These are phyloP conservation scores for Grallaria varia DNA, from an alignment of 2,113 vertebrate species.

Conservation along the genomic window DNA sequence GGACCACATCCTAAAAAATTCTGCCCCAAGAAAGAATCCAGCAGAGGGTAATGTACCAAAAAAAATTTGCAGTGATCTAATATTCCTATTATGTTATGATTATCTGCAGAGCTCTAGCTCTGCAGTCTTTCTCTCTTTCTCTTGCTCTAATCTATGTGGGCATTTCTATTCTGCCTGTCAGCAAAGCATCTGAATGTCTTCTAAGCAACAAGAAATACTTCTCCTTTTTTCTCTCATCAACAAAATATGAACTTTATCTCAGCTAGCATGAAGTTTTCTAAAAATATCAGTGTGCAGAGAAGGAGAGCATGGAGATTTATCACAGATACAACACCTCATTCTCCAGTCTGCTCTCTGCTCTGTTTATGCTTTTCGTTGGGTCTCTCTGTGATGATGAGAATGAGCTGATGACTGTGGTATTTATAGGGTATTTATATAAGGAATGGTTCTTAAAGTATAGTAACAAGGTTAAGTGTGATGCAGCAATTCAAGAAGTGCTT, in stretches of 20 bases:
- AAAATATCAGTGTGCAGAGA: background rate
- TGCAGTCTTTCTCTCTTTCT: constrained; percentile 9
- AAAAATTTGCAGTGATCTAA: constrained; percentile 1
- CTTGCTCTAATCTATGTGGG: constrained; percentile 16
- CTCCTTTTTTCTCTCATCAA: background rate
- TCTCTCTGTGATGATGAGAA: background rate
- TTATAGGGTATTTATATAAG: background rate
- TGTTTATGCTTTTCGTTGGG: background rate
- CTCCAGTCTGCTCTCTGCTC: background rate
- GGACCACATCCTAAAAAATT: background rate
- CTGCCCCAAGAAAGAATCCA: background rate
- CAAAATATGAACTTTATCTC: background rate
- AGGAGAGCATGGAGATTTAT: background rate
- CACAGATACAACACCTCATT: background rate
- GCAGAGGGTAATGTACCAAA: background rate
- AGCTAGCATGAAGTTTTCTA: background rate
- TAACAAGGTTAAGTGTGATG: background rate
- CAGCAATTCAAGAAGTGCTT: background rate
- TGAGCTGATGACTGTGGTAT: background rate
- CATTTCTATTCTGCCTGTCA: constrained; percentile 37
- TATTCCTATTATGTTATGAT: constrained; percentile 23
- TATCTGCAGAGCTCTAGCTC: background rate
- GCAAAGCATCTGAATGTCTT: background rate
- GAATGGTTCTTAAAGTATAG: background rate
- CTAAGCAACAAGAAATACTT: background rate